phyloP scores from a whole-genome alignment of 1,140 invertebrate genomes.

The Drosophila willistoni region DNA sequence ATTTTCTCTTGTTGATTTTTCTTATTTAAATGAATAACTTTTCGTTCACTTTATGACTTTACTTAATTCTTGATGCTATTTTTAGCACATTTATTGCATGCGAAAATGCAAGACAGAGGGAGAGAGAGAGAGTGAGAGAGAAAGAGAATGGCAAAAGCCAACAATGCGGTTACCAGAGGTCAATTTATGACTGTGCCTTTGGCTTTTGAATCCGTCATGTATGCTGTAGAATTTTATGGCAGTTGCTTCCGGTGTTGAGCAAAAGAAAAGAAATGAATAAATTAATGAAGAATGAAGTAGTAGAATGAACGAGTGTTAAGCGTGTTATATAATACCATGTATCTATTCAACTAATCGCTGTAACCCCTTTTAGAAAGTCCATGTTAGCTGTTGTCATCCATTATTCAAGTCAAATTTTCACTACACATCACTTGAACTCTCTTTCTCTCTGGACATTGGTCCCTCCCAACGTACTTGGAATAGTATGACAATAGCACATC shows the following conservation, averaged over 20 bases:
- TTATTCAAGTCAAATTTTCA: constrained; percentile 68
- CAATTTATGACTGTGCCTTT: constrained; percentile 60
- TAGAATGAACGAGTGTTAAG: too few species aligned
- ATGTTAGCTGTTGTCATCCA: constrained; percentile 43
- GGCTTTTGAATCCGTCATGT: constrained; percentile 17
- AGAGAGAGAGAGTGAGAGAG: not conserved
- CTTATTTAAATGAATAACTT: constrained; percentile 55
- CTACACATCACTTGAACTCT: constrained; percentile 66
- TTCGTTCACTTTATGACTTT: constrained; percentile 42
- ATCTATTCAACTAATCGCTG: constrained; percentile 30
- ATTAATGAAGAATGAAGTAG: not conserved
- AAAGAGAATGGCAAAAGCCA: constrained; percentile 31
- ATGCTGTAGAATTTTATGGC: constrained; percentile 52
- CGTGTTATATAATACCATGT: not conserved
- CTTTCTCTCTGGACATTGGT: not conserved
- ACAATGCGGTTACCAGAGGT: constrained; percentile 62
- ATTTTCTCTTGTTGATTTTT: constrained; percentile 6
- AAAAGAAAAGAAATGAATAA: too few species aligned
- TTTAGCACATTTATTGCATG: constrained; percentile 75
- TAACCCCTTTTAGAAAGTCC: constrained; percentile 44
- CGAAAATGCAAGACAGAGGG: constrained; percentile 19
- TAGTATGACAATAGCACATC: constrained; percentile 79
- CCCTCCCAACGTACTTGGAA: constrained; percentile 35
- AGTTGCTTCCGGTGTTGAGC: constrained; percentile 60
- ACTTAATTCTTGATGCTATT: constrained; percentile 57